Evolutionary conservation across 35 echinoderm and acorn worm genomes (phyloP), one percentile per base, ranked within the genome.

Genomic region (Eucidaris tribuloides): DNA sequence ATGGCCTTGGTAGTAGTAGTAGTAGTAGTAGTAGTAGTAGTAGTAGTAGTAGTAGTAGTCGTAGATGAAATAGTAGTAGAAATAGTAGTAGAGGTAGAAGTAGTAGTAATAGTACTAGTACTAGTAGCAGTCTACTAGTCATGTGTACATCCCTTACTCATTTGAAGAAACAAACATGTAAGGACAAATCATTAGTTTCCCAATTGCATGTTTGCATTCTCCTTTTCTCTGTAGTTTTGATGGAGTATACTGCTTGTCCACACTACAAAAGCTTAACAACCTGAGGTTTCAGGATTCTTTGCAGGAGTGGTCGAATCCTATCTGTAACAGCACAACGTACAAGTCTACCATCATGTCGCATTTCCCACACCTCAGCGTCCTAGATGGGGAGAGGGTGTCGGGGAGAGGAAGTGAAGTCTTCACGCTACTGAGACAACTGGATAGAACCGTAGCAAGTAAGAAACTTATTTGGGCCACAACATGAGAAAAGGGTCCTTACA

Each of bases 341-440:
- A 86, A 62, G 37, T 45, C 45, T 6, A 87, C 61, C 4, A 46
- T 96, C 20, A 39, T 82, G 55, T 57, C 78, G 2, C 85, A 91
- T 41, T 86, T 96, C 37, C 76, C 85, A 3, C 85, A 81, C 48
- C 66, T 96, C 38, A 90, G 83, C 23, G 65, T 34, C 17, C 45
- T 96, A 28, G 92, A 96, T 82, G 92, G 92, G 29, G 92, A 96
- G 79, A 86, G 88, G 46, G 22, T 96, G 35, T 76, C 57, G 7
- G 92, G 92, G 7, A 81, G 48, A 31, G 92, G 92, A 15, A 90
- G 92, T 57, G 92, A 96, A 25, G 42, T 96, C 22, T 86, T 82
- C 45, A 48, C 66, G 5, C 31, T 90, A 11, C 81, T 85, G n/a
- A 20, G 64, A 15, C 65, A 90, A 52, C 71, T 96, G 37, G 88